A percentile compares a stretch with the other conserved stretches of the same genome.
phyloP scores from a whole-genome alignment of 2,888 invertebrate species.

The Nipponacmea schrenckii region DNA sequence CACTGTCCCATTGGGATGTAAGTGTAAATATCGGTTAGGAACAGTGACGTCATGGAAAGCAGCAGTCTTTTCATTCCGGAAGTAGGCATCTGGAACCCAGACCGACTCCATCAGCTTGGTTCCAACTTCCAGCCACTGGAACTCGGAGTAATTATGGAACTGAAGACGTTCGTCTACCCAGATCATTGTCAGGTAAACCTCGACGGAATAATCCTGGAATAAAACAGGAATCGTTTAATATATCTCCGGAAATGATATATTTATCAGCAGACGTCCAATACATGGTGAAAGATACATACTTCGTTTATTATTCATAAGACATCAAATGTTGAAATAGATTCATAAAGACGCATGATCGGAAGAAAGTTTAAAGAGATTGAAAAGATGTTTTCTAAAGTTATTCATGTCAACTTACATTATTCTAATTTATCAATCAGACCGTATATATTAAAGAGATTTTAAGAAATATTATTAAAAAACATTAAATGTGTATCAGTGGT shows the following conservation, averaged over 20 bases:
- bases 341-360: too few relatives aligned
- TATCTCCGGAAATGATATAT: not conserved
- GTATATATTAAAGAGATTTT: too few relatives aligned
- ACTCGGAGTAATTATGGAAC: constrained; percentile 33
- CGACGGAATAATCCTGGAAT: constrained; percentile 51
- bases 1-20: constrained; percentile 53
- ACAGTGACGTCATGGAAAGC: constrained; percentile 57
- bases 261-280: too few relatives aligned
- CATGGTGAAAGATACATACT: too few relatives aligned
- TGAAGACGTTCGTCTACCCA: constrained; percentile 49
- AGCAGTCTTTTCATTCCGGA: constrained; percentile 59
- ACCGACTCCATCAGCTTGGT: constrained; percentile 48
- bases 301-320: too few relatives aligned
- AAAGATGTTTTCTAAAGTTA: too few relatives aligned
- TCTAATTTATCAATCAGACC: too few relatives aligned
- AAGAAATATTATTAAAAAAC: too few relatives aligned
- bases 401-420: too few relatives aligned
- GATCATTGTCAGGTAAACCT: constrained; percentile 49
- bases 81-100: constrained; percentile 62
- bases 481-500: too few relatives aligned
- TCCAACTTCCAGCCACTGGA: constrained; percentile 53
- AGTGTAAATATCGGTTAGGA: constrained; percentile 57
- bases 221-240: not conserved
- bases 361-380: too few relatives aligned
- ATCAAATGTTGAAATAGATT: too few relatives aligned